Base-by-base conservation (phyloP, 2,797 vertebrate species). In the Salmo trutta region DNA sequence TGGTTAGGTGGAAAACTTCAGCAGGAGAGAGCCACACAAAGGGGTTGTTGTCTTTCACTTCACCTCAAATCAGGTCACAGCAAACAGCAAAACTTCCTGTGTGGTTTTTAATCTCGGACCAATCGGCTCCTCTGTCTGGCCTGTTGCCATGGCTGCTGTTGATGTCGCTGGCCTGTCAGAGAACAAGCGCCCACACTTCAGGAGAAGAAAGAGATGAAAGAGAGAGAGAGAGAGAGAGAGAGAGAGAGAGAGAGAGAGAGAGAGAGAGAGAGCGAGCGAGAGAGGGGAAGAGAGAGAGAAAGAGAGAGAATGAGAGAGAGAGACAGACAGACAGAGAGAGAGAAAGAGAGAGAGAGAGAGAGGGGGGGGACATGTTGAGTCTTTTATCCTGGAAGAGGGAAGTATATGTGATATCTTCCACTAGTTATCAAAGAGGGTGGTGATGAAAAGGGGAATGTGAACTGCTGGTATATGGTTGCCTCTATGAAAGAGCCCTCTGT, bases 51-150 rank as follows among this genome's bases (percentile, higher is more conserved):
- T 67, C 65, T 67, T 31, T 12, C 64, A 29, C 64, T 29, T 29
- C 65, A 31, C 29, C 27, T 12, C 14, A 24, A 31, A 29, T 31
- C 65, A 31, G 65, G 65, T 67, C 65, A 16, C 4, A 15, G 65
- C 65, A 67, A 67, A 67, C 65, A 31, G 65, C 27, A 31, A 67
- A 67, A 67, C 65, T 67, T 67, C 65, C 65, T 67, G 65, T 67
- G 65, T 17, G 65, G 27, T 67, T 67, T 67, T 67, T 67, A 67
- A 67, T 67, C 65, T 67, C 65, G 27, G 24, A 67, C 65, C 65
- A 67, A 67, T 67, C 65, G 29, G 65, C 14, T 67, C 65, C 21
- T 67, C 65, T 67, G 65, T 67, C 65, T 67, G 65, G 65, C 27
- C 65, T 67, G 65, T 67, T 29, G 65, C 65, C 65, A 67, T 17